These are phyloP conservation scores for Pollachius pollachius DNA, from an alignment of 2,113 vertebrate species.

Conservation along the genomic window DNA sequence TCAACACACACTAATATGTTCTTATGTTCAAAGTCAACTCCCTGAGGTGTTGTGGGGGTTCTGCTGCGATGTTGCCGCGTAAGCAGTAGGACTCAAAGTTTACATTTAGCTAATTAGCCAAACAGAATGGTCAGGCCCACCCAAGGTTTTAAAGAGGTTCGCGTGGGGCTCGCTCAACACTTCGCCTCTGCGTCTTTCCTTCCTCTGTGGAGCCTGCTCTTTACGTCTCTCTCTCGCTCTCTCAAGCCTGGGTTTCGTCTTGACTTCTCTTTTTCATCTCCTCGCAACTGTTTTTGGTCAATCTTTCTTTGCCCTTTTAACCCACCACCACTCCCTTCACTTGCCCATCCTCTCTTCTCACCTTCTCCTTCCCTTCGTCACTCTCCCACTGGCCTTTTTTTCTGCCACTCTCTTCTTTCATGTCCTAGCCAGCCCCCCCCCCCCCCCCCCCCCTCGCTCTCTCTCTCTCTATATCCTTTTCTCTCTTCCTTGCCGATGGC, in stretches of 20 bases:
- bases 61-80: constrained; percentile 36
- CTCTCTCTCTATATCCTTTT: constrained; percentile 10
- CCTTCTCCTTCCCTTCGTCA: constrained; percentile 13
- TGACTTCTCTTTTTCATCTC: too few relatives aligned
- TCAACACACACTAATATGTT: constrained; percentile 34
- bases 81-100: constrained; percentile 49
- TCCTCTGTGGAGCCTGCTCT: too few relatives aligned
- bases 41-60: constrained; percentile 25
- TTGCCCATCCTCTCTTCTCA: not conserved
- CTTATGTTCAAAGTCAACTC: constrained; percentile 30
- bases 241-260: too few relatives aligned
- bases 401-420: not conserved
- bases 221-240: too few relatives aligned
- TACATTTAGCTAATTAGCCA: constrained; percentile 34
- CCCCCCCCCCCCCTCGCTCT: not conserved
- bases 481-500: constrained; percentile 30
- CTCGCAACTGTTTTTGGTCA: not conserved
- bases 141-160: constrained; percentile 27
- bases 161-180: not conserved
- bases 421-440: not conserved
- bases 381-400: not conserved
- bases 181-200: not conserved
- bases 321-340: not conserved
- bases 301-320: constrained; percentile 3
- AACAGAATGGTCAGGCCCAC: constrained; percentile 28